Percentiles rank a stretch among this genome's conserved stretches.
Evolutionary conservation across 2,113 vertebrate species (phyloP).

Genomic region (Puma concolor): DNA sequence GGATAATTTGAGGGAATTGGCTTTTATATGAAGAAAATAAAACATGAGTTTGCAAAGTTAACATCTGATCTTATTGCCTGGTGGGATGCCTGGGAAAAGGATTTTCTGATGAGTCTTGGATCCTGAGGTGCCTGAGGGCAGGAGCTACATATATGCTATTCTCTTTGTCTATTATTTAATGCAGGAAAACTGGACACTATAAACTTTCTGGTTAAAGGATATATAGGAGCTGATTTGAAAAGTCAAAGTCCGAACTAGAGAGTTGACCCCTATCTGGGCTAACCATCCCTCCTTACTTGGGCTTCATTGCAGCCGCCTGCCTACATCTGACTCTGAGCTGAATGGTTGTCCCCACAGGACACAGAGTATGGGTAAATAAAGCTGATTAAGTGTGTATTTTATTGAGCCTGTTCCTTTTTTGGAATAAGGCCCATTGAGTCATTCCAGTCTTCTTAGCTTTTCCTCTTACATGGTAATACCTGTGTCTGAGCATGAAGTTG

Average conservation of each 20-base stretch:
- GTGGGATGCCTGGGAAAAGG: slow-evolving; percentile 1
- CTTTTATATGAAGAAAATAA: slow-evolving; percentile 72
- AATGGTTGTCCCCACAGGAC: background rate
- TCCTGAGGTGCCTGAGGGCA: background rate
- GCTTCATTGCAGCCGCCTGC: background rate
- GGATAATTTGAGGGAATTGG: slow-evolving; percentile 69
- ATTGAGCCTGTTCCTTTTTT: background rate
- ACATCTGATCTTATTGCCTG: slow-evolving; percentile 52
- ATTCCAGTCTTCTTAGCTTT: background rate
- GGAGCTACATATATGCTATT: background rate
- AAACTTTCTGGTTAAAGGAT: background rate
- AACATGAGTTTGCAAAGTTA: slow-evolving; percentile 68
- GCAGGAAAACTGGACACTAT: background rate
- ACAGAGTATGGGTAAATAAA: background rate
- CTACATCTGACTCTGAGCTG: background rate
- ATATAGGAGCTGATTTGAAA: background rate
- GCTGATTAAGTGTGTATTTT: background rate
- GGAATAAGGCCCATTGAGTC: background rate
- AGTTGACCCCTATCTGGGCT: background rate
- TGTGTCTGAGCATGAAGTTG: background rate
- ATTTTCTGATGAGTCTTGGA: slow-evolving; percentile 24
- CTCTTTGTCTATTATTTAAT: slow-evolving; percentile 42
- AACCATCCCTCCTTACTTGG: background rate
- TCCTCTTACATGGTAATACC: background rate
- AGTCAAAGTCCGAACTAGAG: background rate